phyloP scores from a whole-genome alignment of 30 jellyfish, hydroid and myxozoan genomes.

The Morbakka virulenta region DNA sequence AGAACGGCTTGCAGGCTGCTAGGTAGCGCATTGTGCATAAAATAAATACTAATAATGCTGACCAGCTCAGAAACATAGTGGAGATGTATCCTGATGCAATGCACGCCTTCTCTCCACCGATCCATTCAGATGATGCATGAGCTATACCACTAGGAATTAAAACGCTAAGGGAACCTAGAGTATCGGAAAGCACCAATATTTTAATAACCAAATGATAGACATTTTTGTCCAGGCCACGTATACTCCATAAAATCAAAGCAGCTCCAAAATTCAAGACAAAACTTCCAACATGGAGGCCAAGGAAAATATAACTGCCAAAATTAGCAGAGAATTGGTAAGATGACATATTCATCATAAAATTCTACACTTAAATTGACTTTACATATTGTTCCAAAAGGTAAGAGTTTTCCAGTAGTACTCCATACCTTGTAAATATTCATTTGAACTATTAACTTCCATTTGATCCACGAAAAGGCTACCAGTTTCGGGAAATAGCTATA shows the following conservation, averaged over 20 bases:
- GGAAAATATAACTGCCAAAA: too few species aligned
- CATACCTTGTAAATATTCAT: too few species aligned
- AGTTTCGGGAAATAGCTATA: too few species aligned
- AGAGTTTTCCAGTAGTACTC: too few species aligned
- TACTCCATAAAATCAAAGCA: slow-evolving; percentile 28
- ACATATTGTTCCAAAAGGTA: too few species aligned
- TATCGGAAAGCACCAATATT: slow-evolving; percentile 51
- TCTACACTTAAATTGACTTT: too few species aligned
- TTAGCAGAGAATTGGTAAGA: too few species aligned
- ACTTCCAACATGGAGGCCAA: slow-evolving; percentile 12
- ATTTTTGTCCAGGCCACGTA: slow-evolving; percentile 38
- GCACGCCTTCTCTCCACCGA: slow-evolving; percentile 7
- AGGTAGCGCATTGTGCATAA: slow-evolving; percentile 63
- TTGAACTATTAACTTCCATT: too few species aligned
- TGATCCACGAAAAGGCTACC: too few species aligned
- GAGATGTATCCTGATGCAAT: slow-evolving; percentile 56
- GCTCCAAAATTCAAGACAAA: slow-evolving; percentile 34
- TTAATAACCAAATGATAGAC: slow-evolving; percentile 55
- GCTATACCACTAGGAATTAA: slow-evolving; percentile 30
- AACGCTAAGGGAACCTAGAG: slow-evolving; percentile 30
- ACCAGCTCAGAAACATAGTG: slow-evolving; percentile 54
- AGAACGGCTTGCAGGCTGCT: slow-evolving; percentile 58
- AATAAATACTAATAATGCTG: slow-evolving; percentile 52
- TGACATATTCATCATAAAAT: too few species aligned
- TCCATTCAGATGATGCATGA: slow-evolving; percentile 1